Conservation (phyloP, 2,888 invertebrate species). For the Galerucella pusilla region DNA sequence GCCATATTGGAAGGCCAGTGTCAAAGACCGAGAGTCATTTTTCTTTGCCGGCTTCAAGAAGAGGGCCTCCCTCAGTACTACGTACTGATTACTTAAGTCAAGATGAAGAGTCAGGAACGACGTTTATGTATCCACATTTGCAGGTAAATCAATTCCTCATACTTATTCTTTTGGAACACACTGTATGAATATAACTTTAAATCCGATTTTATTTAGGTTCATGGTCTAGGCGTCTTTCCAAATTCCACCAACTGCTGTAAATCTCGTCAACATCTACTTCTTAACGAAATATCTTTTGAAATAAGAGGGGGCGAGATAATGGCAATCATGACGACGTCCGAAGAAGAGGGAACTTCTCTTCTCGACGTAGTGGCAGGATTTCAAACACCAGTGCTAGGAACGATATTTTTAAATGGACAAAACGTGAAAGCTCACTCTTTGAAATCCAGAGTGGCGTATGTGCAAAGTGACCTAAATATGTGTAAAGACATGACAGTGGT, state of each 20-base stretch:
- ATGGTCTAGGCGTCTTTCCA: constrained; percentile 56
- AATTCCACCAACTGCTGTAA: constrained; percentile 48
- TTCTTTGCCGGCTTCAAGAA: constrained; percentile 69
- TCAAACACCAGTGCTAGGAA: constrained; percentile 72
- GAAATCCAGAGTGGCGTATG: constrained; percentile 78
- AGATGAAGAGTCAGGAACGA: constrained; percentile 68
- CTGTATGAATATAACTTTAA: too few species aligned
- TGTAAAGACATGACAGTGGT: constrained; percentile 90
- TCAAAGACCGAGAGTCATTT: constrained; percentile 75
- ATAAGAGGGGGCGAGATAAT: constrained; percentile 91
- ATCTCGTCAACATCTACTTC: constrained; percentile 59
- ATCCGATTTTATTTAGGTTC: constrained; percentile 46
- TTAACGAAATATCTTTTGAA: constrained; percentile 84
- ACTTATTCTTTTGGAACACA: not conserved
- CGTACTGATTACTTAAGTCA: constrained; percentile 70
- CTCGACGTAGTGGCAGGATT: constrained; percentile 86
- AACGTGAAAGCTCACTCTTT: constrained; percentile 78
- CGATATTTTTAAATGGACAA: constrained; percentile 89
- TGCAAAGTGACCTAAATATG: constrained; percentile 80
- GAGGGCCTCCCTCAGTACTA: constrained; percentile 67
- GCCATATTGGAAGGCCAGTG: constrained; percentile 67
- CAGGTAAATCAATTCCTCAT: constrained; percentile 65
- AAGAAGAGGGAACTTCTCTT: constrained; percentile 87
- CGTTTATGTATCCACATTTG: constrained; percentile 72
- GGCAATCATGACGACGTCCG: constrained; percentile 90